Conservation (phyloP, 2,888 invertebrate genomes). For the Drosophila antonietae region DNA sequence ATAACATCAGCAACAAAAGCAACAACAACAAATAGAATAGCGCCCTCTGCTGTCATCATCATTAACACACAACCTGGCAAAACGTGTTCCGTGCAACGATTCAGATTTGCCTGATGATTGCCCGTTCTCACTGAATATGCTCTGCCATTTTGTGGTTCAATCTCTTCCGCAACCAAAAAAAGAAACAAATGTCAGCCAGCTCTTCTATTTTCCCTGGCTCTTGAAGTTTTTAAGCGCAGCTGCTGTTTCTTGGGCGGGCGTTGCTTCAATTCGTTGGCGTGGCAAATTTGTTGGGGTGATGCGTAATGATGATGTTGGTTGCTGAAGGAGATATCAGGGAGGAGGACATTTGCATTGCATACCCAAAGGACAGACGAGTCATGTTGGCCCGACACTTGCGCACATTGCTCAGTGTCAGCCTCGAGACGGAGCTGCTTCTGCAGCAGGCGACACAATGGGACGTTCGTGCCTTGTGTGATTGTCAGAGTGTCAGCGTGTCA, state of each 20-base stretch:
- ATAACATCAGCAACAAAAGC: conserved; percentile 4
- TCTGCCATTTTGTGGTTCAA: conserved; percentile 43
- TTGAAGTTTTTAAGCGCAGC: neutral
- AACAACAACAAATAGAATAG: conserved; percentile 11
- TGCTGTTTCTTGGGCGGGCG: conserved; percentile 4
- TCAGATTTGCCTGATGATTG: conserved; percentile 42
- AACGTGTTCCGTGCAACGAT: conserved; percentile 15
- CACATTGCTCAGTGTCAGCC: conserved; percentile 47
- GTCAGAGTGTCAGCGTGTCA: conserved; percentile 5
- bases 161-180: conserved; percentile 29
- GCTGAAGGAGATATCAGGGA: neutral
- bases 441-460: conserved; percentile 7
- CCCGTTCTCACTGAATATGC: conserved; percentile 19
- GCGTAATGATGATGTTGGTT: conserved; percentile 30
- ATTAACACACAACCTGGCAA: conserved; percentile 41
- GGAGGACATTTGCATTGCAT: conserved; percentile 16
- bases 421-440: conserved; percentile 14
- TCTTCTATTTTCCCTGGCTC: neutral
- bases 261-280: neutral
- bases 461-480: conserved; percentile 29
- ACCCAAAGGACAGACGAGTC: conserved; percentile 10
- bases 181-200: conserved; percentile 22
- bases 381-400: conserved; percentile 37
- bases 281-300: conserved; percentile 14
- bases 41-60: conserved; percentile 50